These are phyloP conservation scores for Varecia variegata DNA, from an alignment of 2,797 vertebrate species.

Conservation along the genomic window DNA sequence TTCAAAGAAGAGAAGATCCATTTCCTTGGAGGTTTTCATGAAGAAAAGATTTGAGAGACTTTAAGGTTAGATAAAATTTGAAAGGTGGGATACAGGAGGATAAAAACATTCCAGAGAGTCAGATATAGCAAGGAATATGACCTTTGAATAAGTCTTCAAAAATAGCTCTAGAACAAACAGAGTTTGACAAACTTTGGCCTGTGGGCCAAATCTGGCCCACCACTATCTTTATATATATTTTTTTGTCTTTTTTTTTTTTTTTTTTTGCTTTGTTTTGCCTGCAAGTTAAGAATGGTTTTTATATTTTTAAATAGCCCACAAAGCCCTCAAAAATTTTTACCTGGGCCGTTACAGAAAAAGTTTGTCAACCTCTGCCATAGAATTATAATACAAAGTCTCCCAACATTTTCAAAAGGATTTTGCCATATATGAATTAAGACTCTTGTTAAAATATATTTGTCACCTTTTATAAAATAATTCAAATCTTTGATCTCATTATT, in stretches of 20 bases:
- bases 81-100: not conserved
- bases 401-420: constrained; percentile 3
- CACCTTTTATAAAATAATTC: not conserved
- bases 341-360: not conserved
- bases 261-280: not conserved
- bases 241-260: not conserved
- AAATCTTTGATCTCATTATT: not conserved
- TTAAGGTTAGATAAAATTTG: not conserved
- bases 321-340: not conserved
- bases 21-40: not conserved
- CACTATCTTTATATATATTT: not conserved
- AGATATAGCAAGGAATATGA: not conserved
- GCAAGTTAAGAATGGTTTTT: not conserved
- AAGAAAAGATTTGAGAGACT: not conserved
- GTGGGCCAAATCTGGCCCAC: not conserved
- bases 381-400: not conserved
- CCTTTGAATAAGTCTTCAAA: not conserved
- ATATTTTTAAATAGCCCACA: not conserved
- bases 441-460: constrained; percentile 6
- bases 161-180: not conserved
- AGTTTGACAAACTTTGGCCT: not conserved
- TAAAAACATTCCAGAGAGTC: not conserved
- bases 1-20: not conserved
- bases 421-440: not conserved
- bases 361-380: not conserved